Evolutionary conservation across 2,797 vertebrate genomes (phyloP).

Genomic region (Moxostoma hubbsi): DNA sequence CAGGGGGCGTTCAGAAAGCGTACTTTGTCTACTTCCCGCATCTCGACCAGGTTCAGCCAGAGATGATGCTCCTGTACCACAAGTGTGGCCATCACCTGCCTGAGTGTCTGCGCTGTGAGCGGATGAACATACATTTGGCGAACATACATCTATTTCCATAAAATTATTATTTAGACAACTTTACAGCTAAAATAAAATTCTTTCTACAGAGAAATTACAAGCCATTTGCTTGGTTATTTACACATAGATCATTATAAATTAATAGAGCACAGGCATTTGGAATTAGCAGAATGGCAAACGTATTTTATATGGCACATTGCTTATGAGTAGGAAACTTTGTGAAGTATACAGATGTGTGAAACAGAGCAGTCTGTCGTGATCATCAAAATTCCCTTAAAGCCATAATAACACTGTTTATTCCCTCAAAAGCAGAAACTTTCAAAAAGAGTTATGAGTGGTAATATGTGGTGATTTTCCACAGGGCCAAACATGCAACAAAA

Average conservation of each 20-base stretch:
- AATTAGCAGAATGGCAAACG: neutral
- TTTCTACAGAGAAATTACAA: too few species aligned
- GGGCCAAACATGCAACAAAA: constrained; percentile 1
- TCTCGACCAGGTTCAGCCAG: too few species aligned
- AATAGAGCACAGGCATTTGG: constrained; percentile 24
- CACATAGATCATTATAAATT: constrained; percentile 25
- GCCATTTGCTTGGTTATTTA: constrained; percentile 34
- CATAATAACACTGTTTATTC: constrained; percentile 21
- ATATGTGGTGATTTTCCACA: constrained; percentile 26
- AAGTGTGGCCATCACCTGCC: too few species aligned
- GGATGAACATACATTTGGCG: too few species aligned
- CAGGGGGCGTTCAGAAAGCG: too few species aligned
- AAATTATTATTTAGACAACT: too few species aligned
- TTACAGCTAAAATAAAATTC: too few species aligned
- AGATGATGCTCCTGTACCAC: too few species aligned
- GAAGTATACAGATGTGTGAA: constrained; percentile 2
- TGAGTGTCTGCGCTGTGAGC: too few species aligned
- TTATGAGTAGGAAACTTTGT: constrained; percentile 6
- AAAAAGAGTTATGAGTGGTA: constrained; percentile 31
- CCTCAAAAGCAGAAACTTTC: constrained; percentile 14
- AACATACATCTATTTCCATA: too few species aligned
- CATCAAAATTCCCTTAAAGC: constrained; percentile 36
- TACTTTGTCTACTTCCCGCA: too few species aligned
- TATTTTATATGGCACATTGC: too few species aligned
- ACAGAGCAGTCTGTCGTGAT: constrained; percentile 19